A percentile compares a stretch with the other conserved stretches of the same genome.
These are phyloP conservation scores for Microtus ochrogaster DNA, from an alignment of 2,113 vertebrate species.

Conservation along the genomic window DNA sequence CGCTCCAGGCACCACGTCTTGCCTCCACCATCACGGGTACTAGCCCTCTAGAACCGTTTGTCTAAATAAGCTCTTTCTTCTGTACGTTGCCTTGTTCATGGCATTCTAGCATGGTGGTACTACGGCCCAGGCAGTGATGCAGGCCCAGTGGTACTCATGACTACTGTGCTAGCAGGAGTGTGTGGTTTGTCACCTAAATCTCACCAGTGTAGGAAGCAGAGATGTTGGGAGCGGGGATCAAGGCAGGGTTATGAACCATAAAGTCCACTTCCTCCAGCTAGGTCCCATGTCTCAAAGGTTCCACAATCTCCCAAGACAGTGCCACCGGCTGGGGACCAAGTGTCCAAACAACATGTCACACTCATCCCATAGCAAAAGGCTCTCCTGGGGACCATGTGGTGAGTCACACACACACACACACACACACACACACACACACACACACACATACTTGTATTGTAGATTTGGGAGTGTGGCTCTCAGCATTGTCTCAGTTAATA, in stretches of 20 bases:
- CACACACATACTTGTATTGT: background rate
- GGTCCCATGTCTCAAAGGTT: background rate
- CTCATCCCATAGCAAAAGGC: background rate
- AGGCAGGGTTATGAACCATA: too few species aligned
- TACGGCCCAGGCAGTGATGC: background rate
- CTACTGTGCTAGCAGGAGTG: background rate
- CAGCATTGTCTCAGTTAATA: background rate
- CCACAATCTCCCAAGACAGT: background rate
- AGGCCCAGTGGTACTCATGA: background rate
- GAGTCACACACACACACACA: accelerated
- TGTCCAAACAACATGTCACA: too few species aligned
- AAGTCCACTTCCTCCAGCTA: background rate
- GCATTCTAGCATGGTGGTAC: too few species aligned
- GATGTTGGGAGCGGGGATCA: background rate
- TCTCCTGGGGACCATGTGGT: accelerated
- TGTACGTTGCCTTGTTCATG: background rate
- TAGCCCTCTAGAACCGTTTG: background rate
- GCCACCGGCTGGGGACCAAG: background rate
- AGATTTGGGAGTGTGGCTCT: background rate
- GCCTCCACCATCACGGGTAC: background rate
- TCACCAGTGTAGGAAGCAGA: background rate
- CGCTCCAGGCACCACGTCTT: background rate
- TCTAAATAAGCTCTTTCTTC: background rate
- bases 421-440: accelerated
- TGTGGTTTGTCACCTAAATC: too few species aligned